Evolutionary conservation across 2,888 invertebrate species (phyloP).

Genomic region (Coleophora flavipennella): DNA sequence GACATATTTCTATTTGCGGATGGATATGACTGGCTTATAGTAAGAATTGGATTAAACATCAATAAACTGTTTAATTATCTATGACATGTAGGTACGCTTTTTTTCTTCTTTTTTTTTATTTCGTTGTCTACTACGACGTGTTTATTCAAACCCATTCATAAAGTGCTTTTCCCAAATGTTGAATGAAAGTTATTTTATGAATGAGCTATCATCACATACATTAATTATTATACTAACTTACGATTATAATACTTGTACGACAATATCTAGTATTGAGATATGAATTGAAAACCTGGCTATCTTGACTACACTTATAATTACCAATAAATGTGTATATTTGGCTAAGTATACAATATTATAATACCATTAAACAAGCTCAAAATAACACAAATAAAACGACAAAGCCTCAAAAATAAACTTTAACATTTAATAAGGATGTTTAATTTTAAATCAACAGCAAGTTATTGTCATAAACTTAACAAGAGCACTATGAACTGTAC

Average conservation of each 20-base stretch:
- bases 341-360: conserved; percentile 42
- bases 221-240: conserved; percentile 65
- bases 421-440: conserved; percentile 66
- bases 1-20: conserved; percentile 29
- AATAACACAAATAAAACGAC: conserved; percentile 48
- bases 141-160: conserved; percentile 33
- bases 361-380: conserved; percentile 38
- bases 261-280: conserved; percentile 53
- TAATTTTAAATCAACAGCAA: conserved; percentile 67
- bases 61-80: conserved; percentile 46
- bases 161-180: neutral
- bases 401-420: conserved; percentile 48
- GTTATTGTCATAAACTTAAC: conserved; percentile 63
- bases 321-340: conserved; percentile 67
- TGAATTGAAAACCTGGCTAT: conserved; percentile 72
- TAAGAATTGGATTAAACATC: conserved; percentile 39
- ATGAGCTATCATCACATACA: conserved; percentile 39
- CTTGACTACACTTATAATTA: conserved; percentile 65
- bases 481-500: conserved; percentile 24
- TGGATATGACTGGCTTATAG: conserved; percentile 45
- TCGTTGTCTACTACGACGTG: conserved; percentile 60
- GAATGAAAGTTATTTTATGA: conserved; percentile 24
- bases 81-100: conserved; percentile 57
- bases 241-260: conserved; percentile 33
- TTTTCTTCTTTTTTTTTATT: conserved; percentile 60